A percentile compares a stretch with the other conserved stretches of the same genome.
phyloP scores from a whole-genome alignment of 2,113 vertebrate species.

The Bagarius yarrelli region DNA sequence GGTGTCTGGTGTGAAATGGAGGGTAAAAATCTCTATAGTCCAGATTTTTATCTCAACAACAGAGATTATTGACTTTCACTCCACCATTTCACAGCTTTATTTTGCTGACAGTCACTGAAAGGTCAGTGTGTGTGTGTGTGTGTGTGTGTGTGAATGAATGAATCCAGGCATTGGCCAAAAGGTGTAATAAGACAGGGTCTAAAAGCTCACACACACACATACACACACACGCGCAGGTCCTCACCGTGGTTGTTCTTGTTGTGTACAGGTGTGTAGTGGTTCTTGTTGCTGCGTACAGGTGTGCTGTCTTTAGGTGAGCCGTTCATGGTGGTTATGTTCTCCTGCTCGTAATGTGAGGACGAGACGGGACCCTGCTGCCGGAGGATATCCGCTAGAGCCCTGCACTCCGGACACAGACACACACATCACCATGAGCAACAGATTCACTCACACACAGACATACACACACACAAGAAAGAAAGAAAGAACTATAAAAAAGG shows the following conservation, averaged over 20 bases:
- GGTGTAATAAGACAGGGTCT: conserved; percentile 16
- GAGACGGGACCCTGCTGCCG: conserved; percentile 92
- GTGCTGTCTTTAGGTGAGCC: conserved; percentile 94
- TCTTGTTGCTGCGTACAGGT: conserved; percentile 87
- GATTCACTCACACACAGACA: no score
- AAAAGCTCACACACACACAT: not conserved
- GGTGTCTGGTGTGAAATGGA: not conserved
- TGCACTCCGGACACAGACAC: conserved; percentile 60
- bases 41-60: not conserved
- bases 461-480: no score
- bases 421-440: no score
- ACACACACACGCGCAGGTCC: not conserved
- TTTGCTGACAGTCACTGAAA: conserved; percentile 4
- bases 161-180: not conserved
- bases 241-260: conserved; percentile 82
- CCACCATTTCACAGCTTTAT: not conserved
- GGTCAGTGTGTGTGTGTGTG: conserved; percentile 12
- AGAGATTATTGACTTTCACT: not conserved
- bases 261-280: conserved; percentile 93
- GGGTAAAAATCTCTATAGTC: not conserved
- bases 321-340: conserved; percentile 85
- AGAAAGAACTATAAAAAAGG: not conserved
- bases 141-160: not conserved
- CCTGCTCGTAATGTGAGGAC: conserved; percentile 90
- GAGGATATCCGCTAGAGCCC: conserved; percentile 96